A percentile compares a stretch with the other conserved stretches of the same genome.
These are phyloP conservation scores for Parasteatoda lunata DNA, from an alignment of 2,888 invertebrate genomes.

Conservation along the genomic window DNA sequence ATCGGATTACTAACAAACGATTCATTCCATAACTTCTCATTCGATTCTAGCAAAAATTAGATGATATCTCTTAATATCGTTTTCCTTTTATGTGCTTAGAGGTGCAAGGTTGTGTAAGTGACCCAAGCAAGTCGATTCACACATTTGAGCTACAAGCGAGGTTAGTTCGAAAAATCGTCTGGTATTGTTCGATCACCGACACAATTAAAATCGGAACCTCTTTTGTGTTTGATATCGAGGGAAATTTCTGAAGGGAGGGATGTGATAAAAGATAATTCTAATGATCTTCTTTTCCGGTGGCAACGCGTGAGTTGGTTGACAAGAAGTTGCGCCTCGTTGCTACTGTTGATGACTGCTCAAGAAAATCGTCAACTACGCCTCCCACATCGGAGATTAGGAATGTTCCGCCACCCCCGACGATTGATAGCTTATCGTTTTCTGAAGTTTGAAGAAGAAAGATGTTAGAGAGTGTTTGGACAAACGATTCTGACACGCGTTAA, in stretches of 20 bases:
- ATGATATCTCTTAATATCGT: background rate
- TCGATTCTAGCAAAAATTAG: background rate
- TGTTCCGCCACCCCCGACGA: background rate
- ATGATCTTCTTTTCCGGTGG: constrained; percentile 5
- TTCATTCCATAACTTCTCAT: background rate
- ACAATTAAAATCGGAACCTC: background rate
- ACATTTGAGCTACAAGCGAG: background rate
- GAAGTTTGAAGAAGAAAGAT: background rate
- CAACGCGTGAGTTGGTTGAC: constrained; percentile 5
- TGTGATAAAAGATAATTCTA: background rate
- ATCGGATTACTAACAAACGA: background rate
- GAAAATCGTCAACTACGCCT: background rate
- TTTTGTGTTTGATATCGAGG: background rate
- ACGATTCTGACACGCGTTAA: background rate
- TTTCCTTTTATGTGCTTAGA: background rate
- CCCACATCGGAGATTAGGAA: background rate
- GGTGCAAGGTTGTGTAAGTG: background rate
- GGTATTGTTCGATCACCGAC: background rate
- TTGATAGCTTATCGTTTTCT: background rate
- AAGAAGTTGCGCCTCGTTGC: background rate
- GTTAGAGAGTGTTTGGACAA: background rate
- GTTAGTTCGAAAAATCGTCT: background rate
- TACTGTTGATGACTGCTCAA: background rate
- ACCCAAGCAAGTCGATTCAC: background rate
- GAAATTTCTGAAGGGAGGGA: background rate